Conservation (phyloP, 2,113 vertebrate genomes). For the Chlamydotis undulata region DNA sequence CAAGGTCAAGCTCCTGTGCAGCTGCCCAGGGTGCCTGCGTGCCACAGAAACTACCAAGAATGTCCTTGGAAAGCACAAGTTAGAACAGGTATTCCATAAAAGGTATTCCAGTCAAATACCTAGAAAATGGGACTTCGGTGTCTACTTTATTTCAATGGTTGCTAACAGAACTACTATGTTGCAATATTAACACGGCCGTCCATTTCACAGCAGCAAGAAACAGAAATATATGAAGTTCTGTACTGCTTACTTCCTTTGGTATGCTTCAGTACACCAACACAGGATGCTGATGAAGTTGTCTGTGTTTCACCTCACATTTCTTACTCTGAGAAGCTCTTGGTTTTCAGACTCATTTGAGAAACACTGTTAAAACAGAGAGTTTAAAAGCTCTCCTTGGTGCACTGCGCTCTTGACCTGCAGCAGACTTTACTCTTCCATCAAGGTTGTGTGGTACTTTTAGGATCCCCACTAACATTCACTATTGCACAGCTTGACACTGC, state of each 20-base stretch:
- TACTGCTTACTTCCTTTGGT: not conserved
- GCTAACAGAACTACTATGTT: not conserved
- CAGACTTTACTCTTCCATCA: not conserved
- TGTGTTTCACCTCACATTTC: not conserved
- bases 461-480: not conserved
- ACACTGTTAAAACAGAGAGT: not conserved
- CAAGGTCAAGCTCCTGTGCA: not conserved
- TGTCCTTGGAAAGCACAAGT: not conserved
- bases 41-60: not conserved
- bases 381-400: not conserved
- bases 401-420: not conserved
- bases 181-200: not conserved
- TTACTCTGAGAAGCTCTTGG: not conserved
- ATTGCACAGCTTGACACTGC: not conserved
- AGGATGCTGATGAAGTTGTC: not conserved
- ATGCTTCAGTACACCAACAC: not conserved
- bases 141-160: not conserved
- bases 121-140: not conserved
- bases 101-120: not conserved
- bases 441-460: not conserved
- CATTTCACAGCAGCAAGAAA: not conserved
- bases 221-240: not conserved
- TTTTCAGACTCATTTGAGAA: not conserved
- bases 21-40: rapidly evolving
- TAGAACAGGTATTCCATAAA: not conserved